A percentile compares a stretch with the other conserved stretches of the same genome.
Conservation (phyloP, 2,113 vertebrate genomes). For the Pardalotus punctatus region DNA sequence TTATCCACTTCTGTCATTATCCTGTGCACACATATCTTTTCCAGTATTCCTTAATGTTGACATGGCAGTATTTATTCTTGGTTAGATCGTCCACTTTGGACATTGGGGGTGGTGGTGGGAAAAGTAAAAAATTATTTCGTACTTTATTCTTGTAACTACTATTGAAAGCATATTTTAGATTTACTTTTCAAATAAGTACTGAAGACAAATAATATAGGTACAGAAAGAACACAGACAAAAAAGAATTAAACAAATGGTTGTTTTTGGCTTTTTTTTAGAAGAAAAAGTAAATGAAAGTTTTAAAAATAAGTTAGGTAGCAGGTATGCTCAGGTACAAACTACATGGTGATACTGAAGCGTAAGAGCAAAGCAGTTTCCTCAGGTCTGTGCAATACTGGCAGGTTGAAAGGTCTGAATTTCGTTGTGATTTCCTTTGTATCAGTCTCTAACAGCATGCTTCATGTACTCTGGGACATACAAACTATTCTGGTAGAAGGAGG, state of each 20-base stretch:
- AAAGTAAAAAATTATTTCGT: background rate
- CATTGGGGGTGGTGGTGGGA: background rate
- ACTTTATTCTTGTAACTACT: background rate
- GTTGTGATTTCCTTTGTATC: background rate
- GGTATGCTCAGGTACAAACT: background rate
- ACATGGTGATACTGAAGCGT: background rate
- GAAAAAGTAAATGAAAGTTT: background rate
- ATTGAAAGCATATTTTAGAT: background rate
- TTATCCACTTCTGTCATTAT: slow-evolving; percentile 35
- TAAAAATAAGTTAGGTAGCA: background rate
- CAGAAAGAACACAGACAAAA: background rate
- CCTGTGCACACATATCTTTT: background rate
- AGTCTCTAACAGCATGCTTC: background rate
- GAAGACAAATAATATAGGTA: background rate
- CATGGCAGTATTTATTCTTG: slow-evolving; percentile 12
- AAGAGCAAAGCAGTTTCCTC: background rate
- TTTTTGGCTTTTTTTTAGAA: background rate
- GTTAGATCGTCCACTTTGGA: background rate
- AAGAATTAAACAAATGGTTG: background rate
- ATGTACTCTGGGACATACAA: background rate
- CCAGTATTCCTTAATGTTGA: slow-evolving; percentile 21
- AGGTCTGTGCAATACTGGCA: background rate
- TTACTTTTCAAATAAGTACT: background rate
- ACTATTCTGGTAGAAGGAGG: background rate
- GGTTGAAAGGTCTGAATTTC: background rate